Base-by-base conservation (phyloP, 2,888 invertebrate genomes). In the Taphrorychus bicolor region DNA sequence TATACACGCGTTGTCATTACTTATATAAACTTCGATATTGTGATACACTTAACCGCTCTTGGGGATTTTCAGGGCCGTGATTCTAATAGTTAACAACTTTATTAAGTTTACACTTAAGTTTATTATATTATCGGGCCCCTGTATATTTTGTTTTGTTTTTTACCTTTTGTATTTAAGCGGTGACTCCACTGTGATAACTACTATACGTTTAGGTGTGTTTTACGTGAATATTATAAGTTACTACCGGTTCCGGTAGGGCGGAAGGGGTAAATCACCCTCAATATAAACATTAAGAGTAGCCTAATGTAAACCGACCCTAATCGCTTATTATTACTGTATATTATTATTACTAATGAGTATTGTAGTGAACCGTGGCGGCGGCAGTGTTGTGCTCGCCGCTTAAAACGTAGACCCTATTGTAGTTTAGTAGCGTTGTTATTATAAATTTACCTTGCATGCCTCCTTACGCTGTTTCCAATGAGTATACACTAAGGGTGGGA, bases 391-490 rank as follows among this genome's bases (percentile, higher is more conserved):
- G 5, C 14, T 14, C 32, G 45, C 18, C 45, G 16, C 14, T n/a
- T n/a, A 45, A 45, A 5, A 45, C 45, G 49, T 79, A 82, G 80
- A 77, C 78, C 78, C 79, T 82, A 81, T 78, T 79, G 32, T 81
- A 80, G 79, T 79, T 75, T 79, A 81, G 80, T 81, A 80, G 81
- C 81, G 80, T 81, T 81, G 52, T 60, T 60, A 52, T 60, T 76
- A 75, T 80, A 77, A 77, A 78, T 78, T 79, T 80, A 78, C 78
- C 79, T 80, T 81, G 81, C 82, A 81, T 82, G 82, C 66, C 53
- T 62, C 76, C 80, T 78, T 80, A 81, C 80, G 14, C 45, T 45
- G 18, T 45, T 17, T 45, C 18, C 45, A 45, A 32, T 77, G 78
- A 76, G 77, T 78, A 51, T 77, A 73, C 75, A 75, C 77, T 75